Evolutionary conservation across 2,888 invertebrate genomes (phyloP).

Genomic region (Cataglyphis cursor): DNA sequence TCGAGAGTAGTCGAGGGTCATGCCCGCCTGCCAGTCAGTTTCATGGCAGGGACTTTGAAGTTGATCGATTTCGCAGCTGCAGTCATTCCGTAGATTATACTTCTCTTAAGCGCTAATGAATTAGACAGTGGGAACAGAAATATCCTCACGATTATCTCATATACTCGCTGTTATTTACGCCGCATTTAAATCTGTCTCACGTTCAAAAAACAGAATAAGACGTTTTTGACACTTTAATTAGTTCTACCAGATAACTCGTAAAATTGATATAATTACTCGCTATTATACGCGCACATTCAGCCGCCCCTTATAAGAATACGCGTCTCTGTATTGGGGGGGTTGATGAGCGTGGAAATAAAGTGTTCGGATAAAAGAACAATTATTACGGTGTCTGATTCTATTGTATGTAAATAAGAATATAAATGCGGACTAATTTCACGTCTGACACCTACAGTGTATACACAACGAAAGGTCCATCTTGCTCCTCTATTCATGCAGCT

Average conservation of each 20-base stretch:
- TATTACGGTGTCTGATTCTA: conserved; percentile 75
- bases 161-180: conserved; percentile 1
- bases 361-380: conserved; percentile 72
- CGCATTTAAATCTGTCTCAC: background rate
- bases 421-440: conserved; percentile 75
- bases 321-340: background rate
- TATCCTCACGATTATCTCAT: conserved; percentile 15
- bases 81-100: conserved; percentile 36
- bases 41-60: conserved; percentile 55
- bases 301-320: background rate
- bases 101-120: conserved; percentile 37
- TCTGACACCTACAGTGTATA: conserved; percentile 71
- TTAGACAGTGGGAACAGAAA: conserved; percentile 11
- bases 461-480: conserved; percentile 69
- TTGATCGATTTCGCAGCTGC: conserved; percentile 75
- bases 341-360: conserved; percentile 68
- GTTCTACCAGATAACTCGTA: conserved; percentile 13
- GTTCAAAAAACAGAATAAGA: conserved; percentile 32
- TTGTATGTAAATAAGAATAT: conserved; percentile 78
- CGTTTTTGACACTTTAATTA: conserved; percentile 35
- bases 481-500: conserved; percentile 70
- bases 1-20: conserved; percentile 60
- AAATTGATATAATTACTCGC: conserved; percentile 50
- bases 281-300: conserved; percentile 14
- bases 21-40: conserved; percentile 47